Evolutionary conservation across 2,113 vertebrate genomes (phyloP), one percentile per base, ranked within the genome.

Genomic region (Albula glossodonta): DNA sequence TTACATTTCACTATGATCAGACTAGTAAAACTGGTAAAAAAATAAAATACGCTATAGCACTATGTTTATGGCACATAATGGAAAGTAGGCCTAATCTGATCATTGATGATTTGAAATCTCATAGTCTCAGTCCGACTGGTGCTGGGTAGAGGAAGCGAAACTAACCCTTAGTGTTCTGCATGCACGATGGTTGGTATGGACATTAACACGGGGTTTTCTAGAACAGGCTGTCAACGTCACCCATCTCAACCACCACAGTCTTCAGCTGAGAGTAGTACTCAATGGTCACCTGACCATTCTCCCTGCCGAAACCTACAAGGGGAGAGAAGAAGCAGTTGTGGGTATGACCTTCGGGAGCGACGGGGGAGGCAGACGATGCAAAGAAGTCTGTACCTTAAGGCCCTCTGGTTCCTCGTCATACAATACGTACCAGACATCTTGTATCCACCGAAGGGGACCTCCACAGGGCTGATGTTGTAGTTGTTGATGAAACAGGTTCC

Each of bases 401-500:
- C 31, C 31, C 31, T 41, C 31, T 41, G 31, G 31, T 41, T 41
- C 31, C 31, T 41, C 31, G 31, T 41, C 31, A 41, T 41, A 41
- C 31, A 41, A 41, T 41, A 41, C 31, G 31, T 91, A 99, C 98
- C 98, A 92, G 98, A 99, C 91, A 92, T 96, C 92, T 99, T 99
- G 90, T 97, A 99, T 2, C 98, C 98, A 41, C 98, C 98, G 0
- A 99, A 99, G 0, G 98, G 98, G 87, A 99, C 0, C 85, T 99
- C 97, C 89, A 99, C 87, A 0, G 97, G 96, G 87, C 88, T 96
- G 87, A 94, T 19, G 0, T 99, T 99, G 92, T 99, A 99, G 94
- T 99, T 99, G 93, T 99, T 99, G 81, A 99, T 97, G 93, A 95
- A 99, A 92, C 97, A 99, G 53, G 96, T 96, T 8, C 98, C 98